Evolutionary conservation across 2,888 invertebrate genomes (phyloP).

Genomic region (Sabellastarte sp.): DNA sequence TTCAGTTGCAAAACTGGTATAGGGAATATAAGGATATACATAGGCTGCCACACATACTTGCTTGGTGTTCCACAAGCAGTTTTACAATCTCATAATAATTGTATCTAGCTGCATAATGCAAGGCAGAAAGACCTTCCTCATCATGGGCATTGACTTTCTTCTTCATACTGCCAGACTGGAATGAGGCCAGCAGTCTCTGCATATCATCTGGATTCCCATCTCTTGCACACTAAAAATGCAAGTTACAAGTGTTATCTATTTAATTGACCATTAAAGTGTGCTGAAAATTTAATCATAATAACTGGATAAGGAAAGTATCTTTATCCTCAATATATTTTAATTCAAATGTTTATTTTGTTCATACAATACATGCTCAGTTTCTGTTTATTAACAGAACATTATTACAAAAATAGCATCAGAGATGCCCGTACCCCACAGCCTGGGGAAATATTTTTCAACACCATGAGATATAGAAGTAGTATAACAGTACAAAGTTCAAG

Average conservation of each 20-base stretch:
- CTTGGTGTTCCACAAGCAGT: constrained; percentile 55
- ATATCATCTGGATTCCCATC: constrained; percentile 51
- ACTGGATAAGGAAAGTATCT: background rate
- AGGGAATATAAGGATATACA: too few species aligned
- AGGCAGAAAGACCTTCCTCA: constrained; percentile 55
- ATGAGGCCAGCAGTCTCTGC: constrained; percentile 39
- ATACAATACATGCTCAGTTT: too few species aligned
- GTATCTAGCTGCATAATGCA: constrained; percentile 62
- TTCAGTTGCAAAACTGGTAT: too few species aligned
- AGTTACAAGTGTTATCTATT: background rate
- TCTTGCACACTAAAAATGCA: constrained; percentile 48
- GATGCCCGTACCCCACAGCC: too few species aligned
- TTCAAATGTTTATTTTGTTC: too few species aligned
- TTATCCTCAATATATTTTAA: too few species aligned
- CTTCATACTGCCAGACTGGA: constrained; percentile 31
- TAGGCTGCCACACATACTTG: constrained; percentile 45
- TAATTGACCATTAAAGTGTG: background rate
- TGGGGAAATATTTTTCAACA: too few species aligned
- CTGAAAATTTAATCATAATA: background rate
- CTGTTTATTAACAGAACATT: too few species aligned
- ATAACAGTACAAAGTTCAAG: too few species aligned
- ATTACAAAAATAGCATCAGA: too few species aligned
- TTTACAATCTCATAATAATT: constrained; percentile 56
- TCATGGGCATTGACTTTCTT: constrained; percentile 57
- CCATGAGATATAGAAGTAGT: too few species aligned